A percentile compares a stretch with the other conserved stretches of the same genome.
phyloP scores from a whole-genome alignment of 2,888 invertebrate genomes.

The Theretra japonica region DNA sequence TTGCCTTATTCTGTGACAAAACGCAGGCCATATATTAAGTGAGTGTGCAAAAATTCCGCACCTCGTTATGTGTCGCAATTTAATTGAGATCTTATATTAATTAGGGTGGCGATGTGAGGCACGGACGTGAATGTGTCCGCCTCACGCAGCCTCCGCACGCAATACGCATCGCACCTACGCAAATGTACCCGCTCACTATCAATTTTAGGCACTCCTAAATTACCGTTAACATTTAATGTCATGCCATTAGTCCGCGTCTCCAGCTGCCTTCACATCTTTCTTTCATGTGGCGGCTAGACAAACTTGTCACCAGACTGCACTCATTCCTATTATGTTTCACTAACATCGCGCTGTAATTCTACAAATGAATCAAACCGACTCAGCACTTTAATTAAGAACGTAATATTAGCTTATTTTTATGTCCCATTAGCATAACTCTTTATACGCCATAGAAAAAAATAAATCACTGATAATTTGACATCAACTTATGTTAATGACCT shows the following conservation, averaged over 20 bases:
- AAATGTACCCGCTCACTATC: conserved; percentile 45
- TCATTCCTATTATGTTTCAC: background rate
- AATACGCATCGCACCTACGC: conserved; percentile 58
- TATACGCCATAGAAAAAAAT: conserved; percentile 1
- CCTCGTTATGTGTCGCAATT: conserved; percentile 82
- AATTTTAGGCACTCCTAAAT: conserved; percentile 46
- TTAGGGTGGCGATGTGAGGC: conserved; percentile 80
- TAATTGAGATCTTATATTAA: conserved; percentile 86
- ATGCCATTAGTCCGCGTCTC: conserved; percentile 2
- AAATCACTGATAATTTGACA: conserved; percentile 7
- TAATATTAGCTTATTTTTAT: conserved; percentile 7
- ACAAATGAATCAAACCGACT: background rate
- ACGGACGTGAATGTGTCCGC: conserved; percentile 75
- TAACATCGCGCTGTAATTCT: background rate
- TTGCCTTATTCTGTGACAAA: conserved; percentile 71
- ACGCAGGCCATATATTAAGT: conserved; percentile 66
- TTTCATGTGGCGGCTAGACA: too few relatives aligned
- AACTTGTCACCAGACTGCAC: background rate
- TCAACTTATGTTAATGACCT: background rate
- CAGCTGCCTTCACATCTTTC: background rate
- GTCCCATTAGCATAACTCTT: background rate
- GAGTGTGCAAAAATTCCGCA: conserved; percentile 74
- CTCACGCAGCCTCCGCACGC: conserved; percentile 81
- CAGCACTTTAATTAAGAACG: conserved; percentile 7
- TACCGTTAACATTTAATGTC: conserved; percentile 31